Conservation (phyloP, 2,888 invertebrate species). For the Drosophila greeni region DNA sequence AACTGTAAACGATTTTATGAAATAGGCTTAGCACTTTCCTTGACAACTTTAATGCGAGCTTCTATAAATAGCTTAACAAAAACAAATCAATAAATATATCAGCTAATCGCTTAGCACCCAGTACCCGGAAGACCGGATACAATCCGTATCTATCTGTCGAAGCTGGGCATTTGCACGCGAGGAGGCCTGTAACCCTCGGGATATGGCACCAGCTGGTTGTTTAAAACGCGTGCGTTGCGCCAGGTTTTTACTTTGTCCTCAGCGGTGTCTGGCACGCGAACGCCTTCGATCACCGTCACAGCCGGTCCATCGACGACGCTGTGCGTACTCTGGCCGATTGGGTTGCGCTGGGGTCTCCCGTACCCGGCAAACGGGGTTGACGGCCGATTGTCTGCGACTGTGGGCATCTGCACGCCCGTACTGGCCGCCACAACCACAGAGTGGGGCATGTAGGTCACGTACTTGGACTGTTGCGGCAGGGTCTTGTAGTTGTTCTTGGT, state of each 20-base stretch:
- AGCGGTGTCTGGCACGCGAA: conserved; percentile 90
- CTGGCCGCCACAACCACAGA: conserved; percentile 67
- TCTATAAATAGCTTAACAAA: conserved; percentile 61
- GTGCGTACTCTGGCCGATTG: conserved; percentile 60
- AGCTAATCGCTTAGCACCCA: conserved; percentile 22
- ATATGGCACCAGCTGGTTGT: conserved; percentile 88
- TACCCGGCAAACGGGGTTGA: conserved; percentile 15
- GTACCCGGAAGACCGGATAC: conserved; percentile 1
- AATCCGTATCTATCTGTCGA: conserved; percentile 63
- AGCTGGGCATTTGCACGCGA: conserved; percentile 79
- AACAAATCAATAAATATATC: conserved; percentile 68
- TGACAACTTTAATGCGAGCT: conserved; percentile 56
- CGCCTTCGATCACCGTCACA: conserved; percentile 84
- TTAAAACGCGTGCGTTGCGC: conserved; percentile 93
- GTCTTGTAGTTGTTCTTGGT: conserved; percentile 69
- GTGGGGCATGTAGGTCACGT: conserved; percentile 64
- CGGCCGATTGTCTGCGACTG: conserved; percentile 36
- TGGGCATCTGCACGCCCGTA: conserved; percentile 58
- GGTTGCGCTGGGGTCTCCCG: conserved; percentile 59
- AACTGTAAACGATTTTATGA: conserved; percentile 77
- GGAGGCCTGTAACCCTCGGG: conserved; percentile 85
- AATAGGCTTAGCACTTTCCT: conserved; percentile 18
- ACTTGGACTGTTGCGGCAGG: conserved; percentile 57
- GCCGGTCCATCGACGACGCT: conserved; percentile 75
- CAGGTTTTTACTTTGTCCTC: conserved; percentile 88